Conservation (phyloP, 37 sponge, comb jelly and placozoan species). For the Spongilla lacustris region DNA sequence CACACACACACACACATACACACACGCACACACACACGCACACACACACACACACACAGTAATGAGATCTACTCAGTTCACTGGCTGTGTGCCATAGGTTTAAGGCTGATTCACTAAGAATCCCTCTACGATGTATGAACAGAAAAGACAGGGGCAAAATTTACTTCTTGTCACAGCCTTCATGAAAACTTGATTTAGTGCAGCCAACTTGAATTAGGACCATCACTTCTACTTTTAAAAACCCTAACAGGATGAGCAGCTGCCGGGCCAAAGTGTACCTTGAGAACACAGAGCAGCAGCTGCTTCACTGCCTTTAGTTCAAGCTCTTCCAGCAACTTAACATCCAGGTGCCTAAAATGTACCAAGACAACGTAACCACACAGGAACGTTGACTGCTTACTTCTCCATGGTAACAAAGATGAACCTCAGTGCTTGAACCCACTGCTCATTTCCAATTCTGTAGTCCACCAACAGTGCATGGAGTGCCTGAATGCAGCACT, state of each 20-base stretch:
- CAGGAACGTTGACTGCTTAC: background rate
- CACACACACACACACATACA: background rate
- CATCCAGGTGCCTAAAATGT: background rate
- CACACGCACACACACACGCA: background rate
- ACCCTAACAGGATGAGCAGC: background rate
- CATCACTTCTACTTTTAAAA: too few species aligned
- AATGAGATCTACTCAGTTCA: too few species aligned
- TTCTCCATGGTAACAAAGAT: slow-evolving; percentile 21
- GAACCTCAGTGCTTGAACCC: slow-evolving; percentile 28
- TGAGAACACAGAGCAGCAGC: slow-evolving; percentile 31
- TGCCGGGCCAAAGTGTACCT: background rate
- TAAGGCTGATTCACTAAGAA: too few species aligned
- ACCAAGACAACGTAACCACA: background rate
- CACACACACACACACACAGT: background rate
- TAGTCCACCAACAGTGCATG: slow-evolving; percentile 27
- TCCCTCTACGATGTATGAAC: too few species aligned
- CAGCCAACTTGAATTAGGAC: too few species aligned
- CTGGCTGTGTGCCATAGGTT: too few species aligned
- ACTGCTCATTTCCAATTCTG: slow-evolving; percentile 36
- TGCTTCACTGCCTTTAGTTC: slow-evolving; percentile 20
- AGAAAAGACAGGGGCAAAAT: too few species aligned
- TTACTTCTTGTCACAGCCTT: too few species aligned
- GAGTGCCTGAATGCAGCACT: slow-evolving; percentile 25
- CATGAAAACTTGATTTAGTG: too few species aligned
- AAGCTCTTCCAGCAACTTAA: slow-evolving; percentile 3